Percentiles rank a stretch among this genome's conserved stretches.
phyloP scores from a whole-genome alignment of 2,888 invertebrate species.

The Thymelicus sylvestris region DNA sequence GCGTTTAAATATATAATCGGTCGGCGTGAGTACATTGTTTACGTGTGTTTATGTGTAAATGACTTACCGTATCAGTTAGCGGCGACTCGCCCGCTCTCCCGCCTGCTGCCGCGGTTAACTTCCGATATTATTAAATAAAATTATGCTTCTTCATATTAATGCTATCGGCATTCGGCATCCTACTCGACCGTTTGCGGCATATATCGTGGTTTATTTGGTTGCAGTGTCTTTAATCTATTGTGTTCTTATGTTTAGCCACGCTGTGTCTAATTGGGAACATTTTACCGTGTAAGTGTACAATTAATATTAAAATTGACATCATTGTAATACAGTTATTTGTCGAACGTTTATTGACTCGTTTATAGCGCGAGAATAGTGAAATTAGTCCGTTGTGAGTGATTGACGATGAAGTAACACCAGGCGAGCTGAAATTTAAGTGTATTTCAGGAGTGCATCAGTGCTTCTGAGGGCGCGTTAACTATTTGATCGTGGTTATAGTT shows the following conservation, averaged over 20 bases:
- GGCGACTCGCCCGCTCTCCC: slow-evolving; percentile 27
- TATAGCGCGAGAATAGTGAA: no score
- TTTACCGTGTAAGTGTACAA: background rate
- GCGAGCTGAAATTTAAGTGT: no score
- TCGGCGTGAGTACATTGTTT: slow-evolving; percentile 37
- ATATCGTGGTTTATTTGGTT: background rate
- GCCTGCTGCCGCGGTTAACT: slow-evolving; percentile 6
- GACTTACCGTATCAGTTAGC: slow-evolving; percentile 32
- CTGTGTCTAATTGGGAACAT: background rate
- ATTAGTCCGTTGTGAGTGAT: no score
- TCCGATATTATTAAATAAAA: slow-evolving; percentile 9
- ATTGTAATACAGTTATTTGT: background rate
- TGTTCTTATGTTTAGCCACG: background rate
- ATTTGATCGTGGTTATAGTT: background rate
- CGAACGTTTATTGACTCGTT: background rate
- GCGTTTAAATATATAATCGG: slow-evolving; percentile 39
- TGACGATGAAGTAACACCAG: no score
- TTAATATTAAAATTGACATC: background rate
- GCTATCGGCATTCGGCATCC: background rate
- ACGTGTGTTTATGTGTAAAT: slow-evolving; percentile 10
- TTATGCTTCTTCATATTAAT: background rate
- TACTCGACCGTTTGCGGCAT: background rate
- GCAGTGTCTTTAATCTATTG: background rate
- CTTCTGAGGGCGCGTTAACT: background rate
- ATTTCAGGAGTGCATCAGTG: no score